phyloP scores from a whole-genome alignment of 2,113 vertebrate genomes.

The Pleuronectes platessa region DNA sequence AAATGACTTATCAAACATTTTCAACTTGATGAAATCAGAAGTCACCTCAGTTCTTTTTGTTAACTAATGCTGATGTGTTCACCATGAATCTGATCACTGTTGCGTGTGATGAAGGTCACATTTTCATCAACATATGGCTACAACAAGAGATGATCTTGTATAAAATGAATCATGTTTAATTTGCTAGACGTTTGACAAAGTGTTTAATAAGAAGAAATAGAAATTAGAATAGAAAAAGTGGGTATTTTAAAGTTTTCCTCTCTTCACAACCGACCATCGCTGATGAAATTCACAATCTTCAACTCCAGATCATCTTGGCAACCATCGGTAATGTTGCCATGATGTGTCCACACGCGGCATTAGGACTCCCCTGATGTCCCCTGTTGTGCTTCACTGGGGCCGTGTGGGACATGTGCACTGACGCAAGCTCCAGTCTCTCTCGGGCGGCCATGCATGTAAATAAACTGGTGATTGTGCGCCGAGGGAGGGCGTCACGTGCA shows the following conservation, averaged over 20 bases:
- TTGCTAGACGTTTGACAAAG: no score
- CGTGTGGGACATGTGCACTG: conserved; percentile 65
- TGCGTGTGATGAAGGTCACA: neutral
- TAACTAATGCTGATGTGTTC: neutral
- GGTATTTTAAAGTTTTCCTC: neutral
- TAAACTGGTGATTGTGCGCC: conserved; percentile 61
- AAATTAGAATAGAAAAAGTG: neutral
- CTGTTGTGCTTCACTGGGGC: conserved; percentile 39
- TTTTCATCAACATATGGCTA: neutral
- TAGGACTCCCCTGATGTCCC: conserved; percentile 12
- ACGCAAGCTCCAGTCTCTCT: conserved; percentile 67
- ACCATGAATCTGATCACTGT: neutral
- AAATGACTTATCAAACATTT: no score
- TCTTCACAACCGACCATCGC: neutral
- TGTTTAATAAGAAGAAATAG: no score
- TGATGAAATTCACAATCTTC: conserved; percentile 21
- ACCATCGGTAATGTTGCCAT: conserved; percentile 53
- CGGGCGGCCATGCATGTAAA: conserved; percentile 70
- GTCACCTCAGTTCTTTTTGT: no score
- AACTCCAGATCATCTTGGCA: conserved; percentile 46
- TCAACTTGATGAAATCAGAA: no score
- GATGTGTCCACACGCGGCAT: conserved; percentile 41
- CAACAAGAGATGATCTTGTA: no score
- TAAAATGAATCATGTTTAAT: no score
- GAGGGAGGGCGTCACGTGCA: conserved; percentile 43